A percentile compares a stretch with the other conserved stretches of the same genome.
Conservation (phyloP, 2,888 invertebrate genomes). For the Physocephala rufipes region DNA sequence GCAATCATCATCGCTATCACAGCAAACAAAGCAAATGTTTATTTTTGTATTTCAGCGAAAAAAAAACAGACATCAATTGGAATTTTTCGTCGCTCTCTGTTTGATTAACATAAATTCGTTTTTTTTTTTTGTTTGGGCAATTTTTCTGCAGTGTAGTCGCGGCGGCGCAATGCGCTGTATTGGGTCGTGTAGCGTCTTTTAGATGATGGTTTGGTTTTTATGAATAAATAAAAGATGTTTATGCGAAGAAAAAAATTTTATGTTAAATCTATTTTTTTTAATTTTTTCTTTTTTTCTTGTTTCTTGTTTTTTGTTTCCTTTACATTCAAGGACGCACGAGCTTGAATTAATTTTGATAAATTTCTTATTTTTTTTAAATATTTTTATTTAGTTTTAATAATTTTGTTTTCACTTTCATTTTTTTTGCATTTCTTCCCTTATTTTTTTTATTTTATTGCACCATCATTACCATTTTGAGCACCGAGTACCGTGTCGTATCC, state of each 20-base stretch:
- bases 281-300: background rate
- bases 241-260: background rate
- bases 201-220: conserved; percentile 2
- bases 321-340: background rate
- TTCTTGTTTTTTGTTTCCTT: background rate
- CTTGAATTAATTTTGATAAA: background rate
- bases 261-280: conserved; percentile 5
- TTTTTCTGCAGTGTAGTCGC: background rate
- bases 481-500: conserved; percentile 50
- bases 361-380: background rate
- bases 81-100: conserved; percentile 7
- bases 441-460: conserved; percentile 12
- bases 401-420: conserved; percentile 5
- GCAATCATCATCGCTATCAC: no score
- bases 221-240: background rate
- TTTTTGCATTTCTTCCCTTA: background rate
- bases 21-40: no score
- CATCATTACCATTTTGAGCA: conserved; percentile 58
- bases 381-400: background rate
- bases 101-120: background rate
- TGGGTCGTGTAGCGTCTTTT: background rate
- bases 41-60: conserved; percentile 9
- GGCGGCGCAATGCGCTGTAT: background rate
- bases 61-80: background rate
- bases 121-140: background rate